Evolutionary conservation across 2,888 invertebrate genomes (phyloP).

Genomic region (Autographa gamma): DNA sequence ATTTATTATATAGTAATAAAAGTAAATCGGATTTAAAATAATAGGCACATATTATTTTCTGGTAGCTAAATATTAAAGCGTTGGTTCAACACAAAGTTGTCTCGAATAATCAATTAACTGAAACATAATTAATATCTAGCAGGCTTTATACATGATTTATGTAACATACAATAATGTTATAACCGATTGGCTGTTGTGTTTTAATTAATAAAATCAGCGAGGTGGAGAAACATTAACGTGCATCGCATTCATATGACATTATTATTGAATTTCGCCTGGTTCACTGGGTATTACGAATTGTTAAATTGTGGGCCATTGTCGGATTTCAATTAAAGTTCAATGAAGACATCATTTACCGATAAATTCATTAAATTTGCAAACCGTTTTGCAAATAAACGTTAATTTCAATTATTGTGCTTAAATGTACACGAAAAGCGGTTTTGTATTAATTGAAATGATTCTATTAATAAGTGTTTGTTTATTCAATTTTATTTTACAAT

Average conservation of each 20-base stretch:
- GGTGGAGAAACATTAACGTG: slow-evolving; percentile 55
- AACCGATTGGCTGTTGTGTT: slow-evolving; percentile 49
- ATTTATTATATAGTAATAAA: neutral
- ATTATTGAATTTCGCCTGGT: slow-evolving; percentile 64
- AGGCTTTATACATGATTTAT: slow-evolving; percentile 12
- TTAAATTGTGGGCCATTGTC: slow-evolving; percentile 65
- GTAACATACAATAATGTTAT: slow-evolving; percentile 18
- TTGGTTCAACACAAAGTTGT: neutral
- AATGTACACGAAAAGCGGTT: slow-evolving; percentile 15
- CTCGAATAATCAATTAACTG: slow-evolving; percentile 15
- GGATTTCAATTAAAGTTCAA: slow-evolving; percentile 72
- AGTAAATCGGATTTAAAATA: neutral
- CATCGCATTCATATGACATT: slow-evolving; percentile 55
- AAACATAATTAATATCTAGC: slow-evolving; percentile 8
- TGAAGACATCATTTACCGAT: slow-evolving; percentile 70
- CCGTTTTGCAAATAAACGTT: slow-evolving; percentile 57
- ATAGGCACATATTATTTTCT: neutral
- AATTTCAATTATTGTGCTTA: slow-evolving; percentile 46
- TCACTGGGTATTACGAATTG: slow-evolving; percentile 65
- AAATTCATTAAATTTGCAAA: slow-evolving; percentile 65
- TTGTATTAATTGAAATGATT: slow-evolving; percentile 3
- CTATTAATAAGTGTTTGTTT: neutral
- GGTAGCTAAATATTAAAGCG: neutral
- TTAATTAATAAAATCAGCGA: slow-evolving; percentile 61
- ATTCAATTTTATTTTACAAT: neutral